A percentile compares a stretch with the other conserved stretches of the same genome.
These are phyloP conservation scores for Yponomeuta malinellus DNA, from an alignment of 2,888 invertebrate species.

Conservation along the genomic window DNA sequence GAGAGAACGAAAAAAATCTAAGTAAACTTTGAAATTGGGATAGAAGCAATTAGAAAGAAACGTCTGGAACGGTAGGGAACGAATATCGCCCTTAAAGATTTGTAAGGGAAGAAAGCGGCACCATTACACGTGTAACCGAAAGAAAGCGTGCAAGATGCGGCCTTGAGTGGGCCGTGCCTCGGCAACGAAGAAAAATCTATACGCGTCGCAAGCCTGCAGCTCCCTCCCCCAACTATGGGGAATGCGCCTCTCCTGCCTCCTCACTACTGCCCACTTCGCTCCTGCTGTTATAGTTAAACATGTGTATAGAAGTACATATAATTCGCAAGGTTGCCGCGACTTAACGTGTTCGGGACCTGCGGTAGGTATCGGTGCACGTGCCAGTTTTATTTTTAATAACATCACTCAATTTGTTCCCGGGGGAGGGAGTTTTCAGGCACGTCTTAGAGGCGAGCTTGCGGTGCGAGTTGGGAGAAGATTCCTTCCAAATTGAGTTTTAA, in stretches of 20 bases:
- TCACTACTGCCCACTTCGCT: slow-evolving; percentile 5
- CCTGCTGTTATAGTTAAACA: neutral
- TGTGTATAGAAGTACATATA: neutral
- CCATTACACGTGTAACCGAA: slow-evolving; percentile 16
- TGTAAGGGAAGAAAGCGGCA: neutral
- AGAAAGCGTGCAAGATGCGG: slow-evolving; percentile 41
- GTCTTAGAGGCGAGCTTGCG: neutral
- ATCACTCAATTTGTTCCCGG: neutral
- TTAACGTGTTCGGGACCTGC: slow-evolving; percentile 8
- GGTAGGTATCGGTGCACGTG: neutral
- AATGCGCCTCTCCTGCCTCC: slow-evolving; percentile 23
- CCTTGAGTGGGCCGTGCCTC: slow-evolving; percentile 41
- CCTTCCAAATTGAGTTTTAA: too few relatives aligned
- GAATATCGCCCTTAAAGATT: too few relatives aligned
- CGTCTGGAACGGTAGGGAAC: too few relatives aligned
- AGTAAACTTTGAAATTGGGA: too few relatives aligned
- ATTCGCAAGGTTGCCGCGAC: slow-evolving; percentile 6
- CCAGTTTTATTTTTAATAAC: neutral
- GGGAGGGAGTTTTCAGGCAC: neutral
- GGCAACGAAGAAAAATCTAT: slow-evolving; percentile 55
- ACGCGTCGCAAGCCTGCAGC: slow-evolving; percentile 29
- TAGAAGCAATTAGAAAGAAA: too few relatives aligned
- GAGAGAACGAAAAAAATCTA: neutral
- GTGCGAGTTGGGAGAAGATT: too few relatives aligned
- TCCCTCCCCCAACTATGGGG: slow-evolving; percentile 8